These are phyloP conservation scores for Dolomedes plantarius DNA, from an alignment of 2,888 invertebrate genomes.

Conservation along the genomic window DNA sequence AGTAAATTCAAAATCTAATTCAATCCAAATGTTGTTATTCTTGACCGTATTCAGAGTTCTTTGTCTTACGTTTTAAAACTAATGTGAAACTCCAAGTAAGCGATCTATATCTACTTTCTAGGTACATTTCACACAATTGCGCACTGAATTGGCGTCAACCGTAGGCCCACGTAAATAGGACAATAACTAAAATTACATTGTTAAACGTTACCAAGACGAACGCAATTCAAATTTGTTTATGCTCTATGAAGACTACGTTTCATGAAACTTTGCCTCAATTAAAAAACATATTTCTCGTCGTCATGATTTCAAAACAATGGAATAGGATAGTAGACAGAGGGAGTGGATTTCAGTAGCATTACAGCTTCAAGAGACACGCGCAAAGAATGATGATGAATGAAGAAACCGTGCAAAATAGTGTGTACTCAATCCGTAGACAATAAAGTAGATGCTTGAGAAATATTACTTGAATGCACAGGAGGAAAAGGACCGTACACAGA, in stretches of 20 bases:
- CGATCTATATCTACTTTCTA: too few relatives aligned
- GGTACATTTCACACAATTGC: too few relatives aligned
- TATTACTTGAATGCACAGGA: neutral
- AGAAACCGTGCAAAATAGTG: conserved; percentile 4
- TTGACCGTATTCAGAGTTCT: too few relatives aligned
- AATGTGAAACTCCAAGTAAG: too few relatives aligned
- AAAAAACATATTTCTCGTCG: neutral
- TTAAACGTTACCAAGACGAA: neutral
- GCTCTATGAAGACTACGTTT: neutral
- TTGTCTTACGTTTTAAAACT: too few relatives aligned
- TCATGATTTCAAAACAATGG: neutral
- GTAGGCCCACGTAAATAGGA: too few relatives aligned
- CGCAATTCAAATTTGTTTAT: too few relatives aligned
- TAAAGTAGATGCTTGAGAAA: conserved; percentile 21
- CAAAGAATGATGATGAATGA: neutral
- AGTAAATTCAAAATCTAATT: too few relatives aligned
- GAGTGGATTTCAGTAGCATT: neutral
- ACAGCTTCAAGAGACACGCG: neutral
- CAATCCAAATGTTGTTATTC: too few relatives aligned
- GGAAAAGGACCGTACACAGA: too few relatives aligned
- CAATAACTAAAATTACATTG: too few relatives aligned
- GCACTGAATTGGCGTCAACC: too few relatives aligned
- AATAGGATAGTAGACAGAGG: neutral
- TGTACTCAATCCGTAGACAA: conserved; percentile 27
- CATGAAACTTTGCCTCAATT: neutral